A percentile compares a stretch with the other conserved stretches of the same genome.
Conservation (phyloP, 1,140 invertebrate species). For the Listronotus bonariensis region DNA sequence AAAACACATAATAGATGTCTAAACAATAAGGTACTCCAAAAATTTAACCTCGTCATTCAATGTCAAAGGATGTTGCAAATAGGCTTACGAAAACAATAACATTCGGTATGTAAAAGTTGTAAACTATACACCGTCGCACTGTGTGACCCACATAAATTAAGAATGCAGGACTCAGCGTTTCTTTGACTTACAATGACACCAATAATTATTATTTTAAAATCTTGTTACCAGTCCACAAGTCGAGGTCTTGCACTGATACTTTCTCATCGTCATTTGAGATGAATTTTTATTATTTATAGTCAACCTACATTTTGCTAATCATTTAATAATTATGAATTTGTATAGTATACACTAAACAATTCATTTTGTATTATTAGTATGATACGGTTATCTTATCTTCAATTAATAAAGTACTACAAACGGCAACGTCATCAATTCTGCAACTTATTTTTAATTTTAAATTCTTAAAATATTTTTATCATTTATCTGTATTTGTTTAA, state of each 20-base stretch:
- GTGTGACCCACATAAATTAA: conserved; percentile 23
- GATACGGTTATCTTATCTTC: too few relatives aligned
- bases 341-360: too few relatives aligned
- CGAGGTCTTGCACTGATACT: conserved; percentile 18
- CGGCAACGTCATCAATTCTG: too few relatives aligned
- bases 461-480: too few relatives aligned
- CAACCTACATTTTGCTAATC: not conserved
- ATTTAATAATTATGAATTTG: too few relatives aligned
- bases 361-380: too few relatives aligned
- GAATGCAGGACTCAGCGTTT: conserved; percentile 24
- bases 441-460: too few relatives aligned
- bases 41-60: conserved; percentile 18
- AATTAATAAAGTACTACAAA: too few relatives aligned
- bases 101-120: conserved; percentile 23
- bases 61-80: conserved; percentile 39
- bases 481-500: too few relatives aligned
- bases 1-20: too few relatives aligned
- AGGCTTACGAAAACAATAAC: conserved; percentile 36
- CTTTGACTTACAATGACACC: conserved; percentile 25
- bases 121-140: conserved; percentile 24
- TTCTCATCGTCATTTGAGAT: conserved; percentile 10
- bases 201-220: conserved; percentile 24
- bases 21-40: conserved; percentile 3
- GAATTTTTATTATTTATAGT: conserved; percentile 3
- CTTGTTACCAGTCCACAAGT: conserved; percentile 14